Evolutionary conservation across 2,888 invertebrate genomes (phyloP), one percentile per base, ranked within the genome.

Genomic region (Sylvicola fuscatus): DNA sequence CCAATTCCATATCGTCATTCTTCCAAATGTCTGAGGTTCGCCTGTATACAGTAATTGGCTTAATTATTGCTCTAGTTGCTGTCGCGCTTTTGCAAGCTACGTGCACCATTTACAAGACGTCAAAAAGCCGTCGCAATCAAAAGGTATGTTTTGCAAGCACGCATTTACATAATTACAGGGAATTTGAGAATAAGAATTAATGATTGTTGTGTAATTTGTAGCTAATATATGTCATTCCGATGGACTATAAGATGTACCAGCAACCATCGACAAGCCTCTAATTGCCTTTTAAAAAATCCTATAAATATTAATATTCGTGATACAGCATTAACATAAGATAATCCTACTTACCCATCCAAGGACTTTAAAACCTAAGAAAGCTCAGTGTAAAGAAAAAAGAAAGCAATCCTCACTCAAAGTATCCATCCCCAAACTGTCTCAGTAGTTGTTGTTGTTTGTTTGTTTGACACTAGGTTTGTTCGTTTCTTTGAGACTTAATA

Each of bases 81-180:
- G 68, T 89, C 29, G 82, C 83, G 1, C 47, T 87, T 10, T 61
- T 89, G 33, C 89, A 89, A 60, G 87, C 86, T 1, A 71, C 64
- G 35, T 84, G 86, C 51, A 87, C 86, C 2, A 69, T 89, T 33
- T 77, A 79, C 55, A 68, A 71, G 47, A 69, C 72, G 1, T 68
- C 70, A 14, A 65, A 65, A 44, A 66, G 64, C 44, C 64, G 62
- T 41, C 60, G 66, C 40, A 65, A 64, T 43, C 69, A 70, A 50
- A 81, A 82, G 76, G 82, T 81, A 66, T 61, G 45, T 40, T n/a
- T n/a, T 13, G 5, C 8, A 15, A 16, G 15, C 5, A 7, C 13
- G 4, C n/a, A 12, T 29, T 29, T 13, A 13, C 12, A 33, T 7
- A 33, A 13, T 16, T 33, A 17, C 12, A 15, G 26, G 33, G 33